Evolutionary conservation across 2,113 vertebrate genomes (phyloP).

Genomic region (Cavia porcellus): DNA sequence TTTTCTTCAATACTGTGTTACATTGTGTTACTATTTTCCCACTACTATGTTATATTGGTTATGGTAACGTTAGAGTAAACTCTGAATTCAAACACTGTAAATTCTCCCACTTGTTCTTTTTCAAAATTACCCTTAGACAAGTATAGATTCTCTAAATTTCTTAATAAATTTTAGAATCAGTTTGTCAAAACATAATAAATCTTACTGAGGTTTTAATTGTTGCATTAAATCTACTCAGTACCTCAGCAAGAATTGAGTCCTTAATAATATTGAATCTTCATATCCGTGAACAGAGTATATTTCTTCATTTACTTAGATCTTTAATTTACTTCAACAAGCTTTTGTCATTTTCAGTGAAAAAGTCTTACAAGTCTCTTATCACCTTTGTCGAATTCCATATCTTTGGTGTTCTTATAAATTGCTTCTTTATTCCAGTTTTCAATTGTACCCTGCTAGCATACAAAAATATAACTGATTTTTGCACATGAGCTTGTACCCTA

Average conservation of each 20-base stretch:
- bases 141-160: background rate
- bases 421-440: constrained; percentile 30
- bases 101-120: background rate
- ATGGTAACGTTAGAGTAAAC: background rate
- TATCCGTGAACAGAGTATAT: background rate
- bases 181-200: constrained; percentile 13
- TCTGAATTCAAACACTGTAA: background rate
- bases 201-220: background rate
- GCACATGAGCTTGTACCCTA: background rate
- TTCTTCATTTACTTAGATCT: constrained; percentile 12
- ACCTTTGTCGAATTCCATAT: constrained; percentile 1
- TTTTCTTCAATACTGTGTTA: background rate
- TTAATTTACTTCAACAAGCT: constrained; percentile 13
- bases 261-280: background rate
- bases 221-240: constrained; percentile 39
- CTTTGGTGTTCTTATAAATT: background rate
- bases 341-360: constrained; percentile 36
- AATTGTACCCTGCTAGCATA: background rate
- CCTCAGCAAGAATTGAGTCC: background rate
- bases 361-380: background rate
- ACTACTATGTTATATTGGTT: background rate
- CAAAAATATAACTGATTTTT: background rate
- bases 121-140: constrained; percentile 33
- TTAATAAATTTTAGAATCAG: background rate
- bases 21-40: background rate